A percentile compares a stretch with the other conserved stretches of the same genome.
Conservation (phyloP, 1,140 invertebrate species). For the Eufriesea mexicana region DNA sequence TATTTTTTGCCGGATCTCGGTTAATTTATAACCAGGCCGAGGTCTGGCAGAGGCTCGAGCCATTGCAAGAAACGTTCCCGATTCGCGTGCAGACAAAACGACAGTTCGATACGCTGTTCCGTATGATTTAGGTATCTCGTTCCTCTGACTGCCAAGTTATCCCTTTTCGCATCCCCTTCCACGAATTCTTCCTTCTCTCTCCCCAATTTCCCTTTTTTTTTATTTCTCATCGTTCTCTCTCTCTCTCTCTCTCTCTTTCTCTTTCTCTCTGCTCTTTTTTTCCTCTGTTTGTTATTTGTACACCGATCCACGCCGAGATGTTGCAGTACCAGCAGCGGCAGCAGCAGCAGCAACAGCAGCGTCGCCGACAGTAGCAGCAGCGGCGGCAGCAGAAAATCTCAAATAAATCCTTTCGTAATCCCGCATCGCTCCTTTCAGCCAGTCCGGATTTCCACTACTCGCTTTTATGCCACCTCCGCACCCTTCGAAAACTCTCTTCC, state of each 20-base stretch:
- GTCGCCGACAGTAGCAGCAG: conserved; percentile 53
- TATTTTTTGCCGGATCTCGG: not conserved
- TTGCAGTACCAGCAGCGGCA: conserved; percentile 40
- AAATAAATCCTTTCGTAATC: conserved; percentile 82
- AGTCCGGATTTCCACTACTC: conserved; percentile 77
- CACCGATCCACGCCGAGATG: conserved; percentile 72
- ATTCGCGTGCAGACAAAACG: conserved; percentile 41
- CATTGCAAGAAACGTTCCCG: conserved; percentile 16
- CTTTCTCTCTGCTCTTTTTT: conserved; percentile 22
- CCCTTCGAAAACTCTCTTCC: conserved; percentile 57
- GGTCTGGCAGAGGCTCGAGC: not conserved
- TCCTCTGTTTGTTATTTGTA: conserved; percentile 75
- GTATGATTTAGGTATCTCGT: conserved; percentile 55
- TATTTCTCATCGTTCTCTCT: no score
- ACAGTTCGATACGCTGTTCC: conserved; percentile 43
- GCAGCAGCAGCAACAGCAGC: not conserved
- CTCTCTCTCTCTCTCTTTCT: not conserved
- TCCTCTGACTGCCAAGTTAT: conserved; percentile 55
- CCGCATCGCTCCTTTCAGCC: conserved; percentile 79
- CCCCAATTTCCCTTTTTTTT: not conserved
- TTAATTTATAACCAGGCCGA: conserved; percentile 5
- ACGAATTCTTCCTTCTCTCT: not conserved
- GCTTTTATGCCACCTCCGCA: conserved; percentile 73
- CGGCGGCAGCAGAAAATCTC: conserved; percentile 76
- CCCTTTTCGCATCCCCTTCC: not conserved